Conservation (phyloP, 2,888 invertebrate genomes). For the Lacanobia wlatinum region DNA sequence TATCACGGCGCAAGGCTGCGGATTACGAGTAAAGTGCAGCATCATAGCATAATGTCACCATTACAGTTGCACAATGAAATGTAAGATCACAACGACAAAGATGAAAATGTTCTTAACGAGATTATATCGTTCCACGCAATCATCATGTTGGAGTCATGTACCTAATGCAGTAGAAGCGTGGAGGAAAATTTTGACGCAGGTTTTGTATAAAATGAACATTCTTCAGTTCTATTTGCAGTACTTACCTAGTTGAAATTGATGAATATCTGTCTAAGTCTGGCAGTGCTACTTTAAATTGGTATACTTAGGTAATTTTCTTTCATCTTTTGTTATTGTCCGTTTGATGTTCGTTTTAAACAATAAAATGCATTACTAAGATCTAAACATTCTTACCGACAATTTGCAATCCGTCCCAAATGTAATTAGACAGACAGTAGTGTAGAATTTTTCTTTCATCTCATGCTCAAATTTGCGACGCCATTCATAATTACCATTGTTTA, state of each 20-base stretch:
- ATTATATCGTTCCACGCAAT: not conserved
- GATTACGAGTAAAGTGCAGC: constrained; percentile 37
- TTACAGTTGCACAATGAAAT: constrained; percentile 11
- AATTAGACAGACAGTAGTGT: constrained; percentile 12
- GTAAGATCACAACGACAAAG: not conserved
- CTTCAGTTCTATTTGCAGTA: not conserved
- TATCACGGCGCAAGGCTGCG: constrained; percentile 42
- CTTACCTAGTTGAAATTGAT: not conserved
- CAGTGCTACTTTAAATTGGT: not conserved
- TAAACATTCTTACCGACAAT: constrained; percentile 2
- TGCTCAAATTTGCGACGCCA: constrained; percentile 1
- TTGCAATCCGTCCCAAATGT: not conserved
- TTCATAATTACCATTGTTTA: not conserved
- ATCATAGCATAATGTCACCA: constrained; percentile 16
- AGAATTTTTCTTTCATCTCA: constrained; percentile 21
- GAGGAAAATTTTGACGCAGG: not conserved
- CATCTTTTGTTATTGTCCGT: not conserved
- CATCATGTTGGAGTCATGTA: not conserved
- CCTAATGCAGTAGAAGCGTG: not conserved
- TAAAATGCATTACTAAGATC: not conserved
- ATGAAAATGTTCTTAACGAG: not conserved
- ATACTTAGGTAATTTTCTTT: not conserved
- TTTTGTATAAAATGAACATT: too few species aligned
- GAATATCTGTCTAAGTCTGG: not conserved
- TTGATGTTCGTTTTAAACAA: constrained; percentile 20